These are phyloP conservation scores for Parelbella ahira DNA, from an alignment of 2,888 invertebrate genomes.

Conservation along the genomic window DNA sequence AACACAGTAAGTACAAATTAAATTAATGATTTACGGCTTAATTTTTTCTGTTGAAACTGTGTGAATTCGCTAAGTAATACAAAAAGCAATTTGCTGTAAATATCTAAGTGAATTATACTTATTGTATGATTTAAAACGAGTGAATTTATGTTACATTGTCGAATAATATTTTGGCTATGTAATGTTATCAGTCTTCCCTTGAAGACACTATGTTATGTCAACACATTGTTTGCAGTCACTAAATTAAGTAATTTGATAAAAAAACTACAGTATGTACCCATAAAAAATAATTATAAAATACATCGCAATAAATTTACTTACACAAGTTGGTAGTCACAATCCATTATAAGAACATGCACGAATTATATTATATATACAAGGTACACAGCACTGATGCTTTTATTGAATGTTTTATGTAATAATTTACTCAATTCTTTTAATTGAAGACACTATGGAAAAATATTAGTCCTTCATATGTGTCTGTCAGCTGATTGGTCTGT, in stretches of 20 bases:
- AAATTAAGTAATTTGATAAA: constrained; percentile 21
- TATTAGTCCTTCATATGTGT: constrained; percentile 54
- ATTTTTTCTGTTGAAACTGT: too few species aligned
- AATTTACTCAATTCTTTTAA: constrained; percentile 57
- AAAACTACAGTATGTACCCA: constrained; percentile 10
- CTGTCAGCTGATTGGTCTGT: constrained; percentile 72
- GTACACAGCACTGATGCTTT: constrained; percentile 23
- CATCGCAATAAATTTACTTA: constrained; percentile 27
- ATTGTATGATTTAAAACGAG: too few species aligned
- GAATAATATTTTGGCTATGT: too few species aligned
- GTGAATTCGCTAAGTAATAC: too few species aligned
- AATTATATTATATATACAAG: constrained; percentile 14
- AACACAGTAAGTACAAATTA: too few species aligned
- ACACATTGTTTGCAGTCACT: too few species aligned
- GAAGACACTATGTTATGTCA: constrained; percentile 3
- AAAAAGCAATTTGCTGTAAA: too few species aligned
- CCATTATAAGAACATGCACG: constrained; percentile 26
- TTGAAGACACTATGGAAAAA: constrained; percentile 59
- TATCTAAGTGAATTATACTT: too few species aligned
- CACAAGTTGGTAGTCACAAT: constrained; percentile 26
- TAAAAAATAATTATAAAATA: constrained; percentile 9
- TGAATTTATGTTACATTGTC: too few species aligned
- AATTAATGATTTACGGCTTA: too few species aligned
- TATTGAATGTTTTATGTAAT: constrained; percentile 65
- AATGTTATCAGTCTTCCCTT: constrained; percentile 6